Evolutionary conservation across 2,113 vertebrate genomes (phyloP).

Genomic region (Aegotheles bennettii): DNA sequence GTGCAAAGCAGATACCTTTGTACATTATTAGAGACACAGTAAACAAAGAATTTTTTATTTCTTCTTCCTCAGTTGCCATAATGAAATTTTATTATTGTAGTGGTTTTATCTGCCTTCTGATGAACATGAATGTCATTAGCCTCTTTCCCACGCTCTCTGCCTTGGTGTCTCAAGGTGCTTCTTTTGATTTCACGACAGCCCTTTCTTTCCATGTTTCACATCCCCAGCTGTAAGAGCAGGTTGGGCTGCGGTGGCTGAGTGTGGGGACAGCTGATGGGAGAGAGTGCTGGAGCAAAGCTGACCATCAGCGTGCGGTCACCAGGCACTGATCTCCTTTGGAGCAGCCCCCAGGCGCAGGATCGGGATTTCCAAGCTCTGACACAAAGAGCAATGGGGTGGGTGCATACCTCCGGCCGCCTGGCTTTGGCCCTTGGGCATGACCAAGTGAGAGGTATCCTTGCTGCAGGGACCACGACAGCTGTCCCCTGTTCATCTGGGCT

Average conservation of each 20-base stretch:
- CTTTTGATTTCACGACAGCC: neutral
- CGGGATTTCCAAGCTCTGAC: neutral
- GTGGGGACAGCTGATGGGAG: rapidly evolving
- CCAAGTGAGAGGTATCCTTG: neutral
- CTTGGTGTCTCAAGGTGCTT: neutral
- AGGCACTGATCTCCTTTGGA: neutral
- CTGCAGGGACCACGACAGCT: neutral
- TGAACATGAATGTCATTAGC: constrained; percentile 31
- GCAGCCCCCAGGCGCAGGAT: rapidly evolving
- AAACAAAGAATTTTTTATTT: constrained; percentile 38
- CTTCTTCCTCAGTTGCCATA: constrained; percentile 26
- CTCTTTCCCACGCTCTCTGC: constrained; percentile 42
- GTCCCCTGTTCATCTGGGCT: neutral
- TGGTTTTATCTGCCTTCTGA: constrained; percentile 53
- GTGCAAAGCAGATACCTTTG: constrained; percentile 38
- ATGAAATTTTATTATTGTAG: constrained; percentile 45
- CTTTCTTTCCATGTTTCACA: rapidly evolving
- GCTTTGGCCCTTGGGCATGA: neutral
- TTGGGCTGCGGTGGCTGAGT: neutral
- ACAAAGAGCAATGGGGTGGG: neutral
- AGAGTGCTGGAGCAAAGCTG: neutral
- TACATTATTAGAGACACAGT: constrained; percentile 18
- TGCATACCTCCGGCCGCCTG: rapidly evolving
- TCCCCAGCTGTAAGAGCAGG: neutral
- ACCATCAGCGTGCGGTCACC: rapidly evolving